A percentile compares a stretch with the other conserved stretches of the same genome.
These are phyloP conservation scores for Diloba caeruleocephala DNA, from an alignment of 2,888 invertebrate genomes.

Conservation along the genomic window DNA sequence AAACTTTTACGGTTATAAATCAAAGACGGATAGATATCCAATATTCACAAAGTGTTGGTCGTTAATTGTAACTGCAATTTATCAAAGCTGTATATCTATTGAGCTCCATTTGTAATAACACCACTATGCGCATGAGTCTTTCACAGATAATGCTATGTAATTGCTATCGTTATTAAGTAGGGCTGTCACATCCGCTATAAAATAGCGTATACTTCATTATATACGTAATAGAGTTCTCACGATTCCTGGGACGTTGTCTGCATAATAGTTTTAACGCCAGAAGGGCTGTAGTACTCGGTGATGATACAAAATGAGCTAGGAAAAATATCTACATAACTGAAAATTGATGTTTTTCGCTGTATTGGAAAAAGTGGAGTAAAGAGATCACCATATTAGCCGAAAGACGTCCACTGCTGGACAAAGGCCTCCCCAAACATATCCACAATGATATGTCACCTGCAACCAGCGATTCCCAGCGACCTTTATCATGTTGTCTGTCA, in stretches of 20 bases:
- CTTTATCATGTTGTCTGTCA: no score
- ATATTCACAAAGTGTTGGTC: not conserved
- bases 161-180: slow-evolving; percentile 44
- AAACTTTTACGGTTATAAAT: no score
- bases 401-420: no score
- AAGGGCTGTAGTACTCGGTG: slow-evolving; percentile 3
- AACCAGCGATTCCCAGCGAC: no score
- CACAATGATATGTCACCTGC: no score
- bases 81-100: slow-evolving; percentile 33
- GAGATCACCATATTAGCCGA: no score
- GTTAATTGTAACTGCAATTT: slow-evolving; percentile 13
- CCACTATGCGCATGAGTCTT: slow-evolving; percentile 21
- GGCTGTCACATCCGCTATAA: slow-evolving; percentile 16
- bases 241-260: slow-evolving; percentile 1
- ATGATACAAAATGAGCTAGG: slow-evolving; percentile 21
- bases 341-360: not conserved
- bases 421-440: no score
- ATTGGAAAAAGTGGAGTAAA: no score
- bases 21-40: not conserved
- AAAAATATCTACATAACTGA: slow-evolving; percentile 8
- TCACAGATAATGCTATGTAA: slow-evolving; percentile 39
- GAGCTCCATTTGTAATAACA: slow-evolving; percentile 45
- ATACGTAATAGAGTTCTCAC: slow-evolving; percentile 13
- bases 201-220: not conserved
- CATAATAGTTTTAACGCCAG: slow-evolving; percentile 13